phyloP scores from a whole-genome alignment of 2,888 invertebrate species.

The Chalcis sispes region DNA sequence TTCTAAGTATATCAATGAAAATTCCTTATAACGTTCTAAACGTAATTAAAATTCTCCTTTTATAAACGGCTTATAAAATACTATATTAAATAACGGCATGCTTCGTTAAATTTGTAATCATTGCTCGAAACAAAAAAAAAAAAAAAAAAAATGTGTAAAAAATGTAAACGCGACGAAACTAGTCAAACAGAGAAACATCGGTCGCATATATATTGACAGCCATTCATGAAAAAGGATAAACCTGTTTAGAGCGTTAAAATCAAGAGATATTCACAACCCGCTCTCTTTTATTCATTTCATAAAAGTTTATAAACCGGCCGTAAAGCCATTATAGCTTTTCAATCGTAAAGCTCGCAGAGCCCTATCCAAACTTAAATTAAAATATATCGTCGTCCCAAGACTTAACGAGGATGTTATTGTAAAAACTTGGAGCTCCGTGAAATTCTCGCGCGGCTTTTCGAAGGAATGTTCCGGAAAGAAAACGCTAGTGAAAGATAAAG shows the following conservation, averaged over 20 bases:
- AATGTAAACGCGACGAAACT: no score
- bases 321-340: conserved; percentile 39
- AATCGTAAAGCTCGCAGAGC: conserved; percentile 27
- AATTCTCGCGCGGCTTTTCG: background rate
- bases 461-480: background rate
- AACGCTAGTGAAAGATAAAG: background rate
- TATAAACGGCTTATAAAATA: no score
- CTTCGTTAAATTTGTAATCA: no score
- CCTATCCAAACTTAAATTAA: conserved; percentile 38
- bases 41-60: no score
- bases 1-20: no score
- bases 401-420: conserved; percentile 35
- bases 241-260: conserved; percentile 56
- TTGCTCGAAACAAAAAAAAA: no score
- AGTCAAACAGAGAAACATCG: no score
- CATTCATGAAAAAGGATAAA: conserved; percentile 50
- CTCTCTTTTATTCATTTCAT: conserved; percentile 22
- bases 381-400: conserved; percentile 31
- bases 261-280: conserved; percentile 56
- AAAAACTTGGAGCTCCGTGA: no score
- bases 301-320: conserved; percentile 34
- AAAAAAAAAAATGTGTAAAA: no score
- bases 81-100: no score
- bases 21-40: no score
- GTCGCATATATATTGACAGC: background rate